Percentiles rank a stretch among this genome's conserved stretches.
Evolutionary conservation across 2,113 vertebrate genomes (phyloP).

Genomic region (Pelobates fuscus): DNA sequence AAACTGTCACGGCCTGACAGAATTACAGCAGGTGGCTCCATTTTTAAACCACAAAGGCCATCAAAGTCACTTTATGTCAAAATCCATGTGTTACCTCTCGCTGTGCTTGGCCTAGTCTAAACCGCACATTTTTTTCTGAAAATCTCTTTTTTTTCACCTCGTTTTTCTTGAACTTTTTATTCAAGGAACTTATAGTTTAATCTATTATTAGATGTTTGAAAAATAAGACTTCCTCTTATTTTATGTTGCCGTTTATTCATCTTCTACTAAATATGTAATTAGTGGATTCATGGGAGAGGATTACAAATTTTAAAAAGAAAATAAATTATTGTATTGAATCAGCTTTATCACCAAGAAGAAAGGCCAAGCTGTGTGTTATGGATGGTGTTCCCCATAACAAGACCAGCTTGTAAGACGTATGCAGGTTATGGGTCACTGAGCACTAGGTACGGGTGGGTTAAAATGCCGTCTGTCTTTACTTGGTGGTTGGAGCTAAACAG

Average conservation of each 20-base stretch:
- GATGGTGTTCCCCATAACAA: neutral
- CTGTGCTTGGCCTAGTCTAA: slow-evolving; percentile 47
- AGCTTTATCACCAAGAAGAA: neutral
- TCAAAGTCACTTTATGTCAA: slow-evolving; percentile 58
- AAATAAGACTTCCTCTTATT: too few species aligned
- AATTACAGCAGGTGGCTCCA: slow-evolving; percentile 69
- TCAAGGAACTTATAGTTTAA: too few species aligned
- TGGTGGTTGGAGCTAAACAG: neutral
- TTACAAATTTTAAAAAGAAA: neutral
- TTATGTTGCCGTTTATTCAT: neutral
- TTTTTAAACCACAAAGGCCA: slow-evolving; percentile 72
- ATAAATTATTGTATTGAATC: neutral
- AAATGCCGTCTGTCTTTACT: neutral
- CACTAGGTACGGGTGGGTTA: neutral
- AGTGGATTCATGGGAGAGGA: neutral
- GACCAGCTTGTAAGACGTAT: neutral
- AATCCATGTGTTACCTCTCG: slow-evolving; percentile 11
- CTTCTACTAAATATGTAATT: neutral
- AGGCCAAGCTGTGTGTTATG: neutral
- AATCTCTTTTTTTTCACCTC: neutral
- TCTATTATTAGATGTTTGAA: too few species aligned
- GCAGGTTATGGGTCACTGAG: neutral
- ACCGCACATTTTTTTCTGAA: neutral
- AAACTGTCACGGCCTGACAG: slow-evolving; percentile 62
- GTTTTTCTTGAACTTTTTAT: neutral